phyloP scores from a whole-genome alignment of 2,888 invertebrate genomes.

The Ptychoptera albimana region DNA sequence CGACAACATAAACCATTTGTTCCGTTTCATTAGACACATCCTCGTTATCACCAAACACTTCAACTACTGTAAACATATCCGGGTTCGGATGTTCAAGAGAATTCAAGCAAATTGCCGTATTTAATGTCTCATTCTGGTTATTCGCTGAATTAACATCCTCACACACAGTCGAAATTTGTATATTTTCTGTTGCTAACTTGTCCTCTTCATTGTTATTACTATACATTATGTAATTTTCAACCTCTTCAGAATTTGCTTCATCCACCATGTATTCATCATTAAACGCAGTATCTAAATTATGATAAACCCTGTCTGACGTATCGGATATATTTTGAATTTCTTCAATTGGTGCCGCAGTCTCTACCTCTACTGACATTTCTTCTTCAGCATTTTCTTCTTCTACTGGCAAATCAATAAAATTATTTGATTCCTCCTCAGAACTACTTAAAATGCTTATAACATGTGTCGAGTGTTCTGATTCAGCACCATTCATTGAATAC shows the following conservation, averaged over 20 bases:
- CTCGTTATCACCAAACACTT: no score
- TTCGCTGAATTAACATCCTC: no score
- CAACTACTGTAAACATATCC: no score
- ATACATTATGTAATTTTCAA: neutral
- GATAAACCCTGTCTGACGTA: no score
- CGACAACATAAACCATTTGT: no score
- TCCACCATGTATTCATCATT: neutral
- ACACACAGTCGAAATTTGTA: neutral
- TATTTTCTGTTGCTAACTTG: neutral
- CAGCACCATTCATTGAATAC: neutral
- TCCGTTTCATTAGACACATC: no score
- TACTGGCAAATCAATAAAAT: neutral
- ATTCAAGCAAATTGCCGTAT: no score
- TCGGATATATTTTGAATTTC: no score
- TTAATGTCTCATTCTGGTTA: no score
- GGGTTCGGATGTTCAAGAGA: no score
- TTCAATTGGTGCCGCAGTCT: neutral
- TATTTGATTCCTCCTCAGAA: neutral
- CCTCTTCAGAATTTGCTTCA: neutral
- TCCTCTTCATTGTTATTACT: neutral
- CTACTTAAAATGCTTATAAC: constrained; percentile 3
- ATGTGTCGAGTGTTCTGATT: neutral
- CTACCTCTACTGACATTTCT: neutral
- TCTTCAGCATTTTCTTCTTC: constrained; percentile 1
- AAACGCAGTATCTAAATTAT: neutral